Evolutionary conservation across 64 coral and sea anemone genomes (phyloP), one percentile per base, ranked within the genome.

Genomic region (Acropora tenuis): DNA sequence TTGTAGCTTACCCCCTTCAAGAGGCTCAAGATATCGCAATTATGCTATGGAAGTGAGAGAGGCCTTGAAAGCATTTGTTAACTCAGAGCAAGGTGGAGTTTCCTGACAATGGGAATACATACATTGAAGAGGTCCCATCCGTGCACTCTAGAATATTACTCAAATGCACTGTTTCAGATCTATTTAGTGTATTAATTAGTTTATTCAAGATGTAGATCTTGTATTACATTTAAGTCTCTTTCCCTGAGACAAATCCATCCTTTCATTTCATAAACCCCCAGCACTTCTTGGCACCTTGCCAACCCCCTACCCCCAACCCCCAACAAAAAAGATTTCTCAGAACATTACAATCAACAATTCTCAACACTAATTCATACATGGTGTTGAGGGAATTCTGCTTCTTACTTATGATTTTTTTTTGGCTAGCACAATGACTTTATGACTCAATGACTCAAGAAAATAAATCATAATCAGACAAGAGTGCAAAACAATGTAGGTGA

Each of bases 61-160:
- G 82, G 68, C 74, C 41, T 78, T 86, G 45, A 86, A 53, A 41
- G 52, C 75, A 4, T 86, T 78, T 86, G 71, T 92, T 48, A 86
- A 86, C 52, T 86, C 81, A 60, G 76, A 68, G 6, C 52, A 92
- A 69, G 90, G 90, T 66, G 42, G 73, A 3, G 80, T 92, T 52
- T 43, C 90, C 57, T 92, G 90, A 82, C 72, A 92, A 40, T 86
- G 59, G 90, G 76, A 78, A 40, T 67, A 92, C 41, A 77, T 92
- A 19, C 45, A 18, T 49, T 19, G 74, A 61, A 83, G 68, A 45
- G 89, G 89, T 47, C 79, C 89, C 41, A 75, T 83, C 45, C 12
- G 4, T 60, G 75, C 20, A 55, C 87, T 8, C 42, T 59, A 89
- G 80, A 83, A 45, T 3, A 83, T 57, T 30, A 30, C 30, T 30